Evolutionary conservation across 1,140 invertebrate species (phyloP).

Genomic region (Drosophila paulistorum): DNA sequence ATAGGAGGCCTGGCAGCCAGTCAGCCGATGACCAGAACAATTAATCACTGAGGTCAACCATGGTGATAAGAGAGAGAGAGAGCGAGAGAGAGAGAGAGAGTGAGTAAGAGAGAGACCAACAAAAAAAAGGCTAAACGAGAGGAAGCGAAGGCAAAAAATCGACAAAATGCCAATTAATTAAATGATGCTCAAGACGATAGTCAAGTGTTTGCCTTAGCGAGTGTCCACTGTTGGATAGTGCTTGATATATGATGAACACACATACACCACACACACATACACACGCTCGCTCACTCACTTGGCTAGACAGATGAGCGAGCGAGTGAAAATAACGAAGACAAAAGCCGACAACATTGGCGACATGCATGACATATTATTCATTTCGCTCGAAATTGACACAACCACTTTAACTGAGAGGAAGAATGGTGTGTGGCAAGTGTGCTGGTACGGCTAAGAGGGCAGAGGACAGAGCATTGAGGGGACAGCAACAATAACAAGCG

Average conservation of each 20-base stretch:
- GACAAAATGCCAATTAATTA: constrained; percentile 62
- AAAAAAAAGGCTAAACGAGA: not conserved
- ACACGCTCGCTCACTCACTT: constrained; percentile 7
- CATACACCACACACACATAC: not conserved
- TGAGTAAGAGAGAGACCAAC: no score
- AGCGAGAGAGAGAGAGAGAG: no score
- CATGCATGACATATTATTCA: constrained; percentile 68
- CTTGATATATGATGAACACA: constrained; percentile 22
- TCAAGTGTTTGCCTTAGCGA: constrained; percentile 26
- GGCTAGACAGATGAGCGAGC: constrained; percentile 14
- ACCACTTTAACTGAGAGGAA: constrained; percentile 47
- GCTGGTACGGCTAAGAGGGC: not conserved
- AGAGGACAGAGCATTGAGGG: no score
- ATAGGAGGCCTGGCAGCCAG: constrained; percentile 19
- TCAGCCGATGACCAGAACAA: constrained; percentile 25
- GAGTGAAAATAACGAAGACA: constrained; percentile 57
- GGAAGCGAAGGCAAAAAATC: constrained; percentile 36
- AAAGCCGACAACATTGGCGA: constrained; percentile 53
- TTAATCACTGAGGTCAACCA: constrained; percentile 46
- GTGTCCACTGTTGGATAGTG: constrained; percentile 32
- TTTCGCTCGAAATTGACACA: constrained; percentile 70
- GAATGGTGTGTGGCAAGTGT: not conserved
- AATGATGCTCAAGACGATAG: constrained; percentile 32
- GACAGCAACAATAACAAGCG: constrained; percentile 62
- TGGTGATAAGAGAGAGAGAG: not conserved